These are phyloP conservation scores for Lepeophtheirus nordmannii DNA, from an alignment of 2,888 invertebrate genomes.

Conservation along the genomic window DNA sequence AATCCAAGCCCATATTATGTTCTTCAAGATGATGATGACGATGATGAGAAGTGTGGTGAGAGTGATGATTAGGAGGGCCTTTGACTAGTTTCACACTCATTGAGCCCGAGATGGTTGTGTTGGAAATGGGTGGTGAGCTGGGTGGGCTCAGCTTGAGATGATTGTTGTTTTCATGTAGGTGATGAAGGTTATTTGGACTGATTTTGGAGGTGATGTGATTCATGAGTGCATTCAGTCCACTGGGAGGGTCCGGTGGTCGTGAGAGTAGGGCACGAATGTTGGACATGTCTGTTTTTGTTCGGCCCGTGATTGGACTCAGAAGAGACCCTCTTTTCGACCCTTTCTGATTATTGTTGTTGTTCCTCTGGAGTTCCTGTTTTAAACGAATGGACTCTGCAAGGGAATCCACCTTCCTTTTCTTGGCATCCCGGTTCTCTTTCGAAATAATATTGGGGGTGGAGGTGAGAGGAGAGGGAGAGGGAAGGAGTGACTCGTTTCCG, in stretches of 20 bases:
- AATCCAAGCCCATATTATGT: conserved; percentile 14
- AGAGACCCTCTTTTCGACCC: neutral
- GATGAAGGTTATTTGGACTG: neutral
- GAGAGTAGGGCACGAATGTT: conserved; percentile 2
- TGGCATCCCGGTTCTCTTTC: conserved; percentile 17
- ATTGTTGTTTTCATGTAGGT: conserved; percentile 20
- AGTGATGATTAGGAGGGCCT: neutral
- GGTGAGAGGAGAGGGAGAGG: neutral
- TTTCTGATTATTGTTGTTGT: neutral
- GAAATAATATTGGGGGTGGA: neutral
- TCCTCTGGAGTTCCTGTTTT: conserved; percentile 15
- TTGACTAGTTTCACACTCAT: conserved; percentile 3
- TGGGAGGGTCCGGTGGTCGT: neutral
- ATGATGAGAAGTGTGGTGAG: no score
- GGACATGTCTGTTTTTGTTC: conserved; percentile 10
- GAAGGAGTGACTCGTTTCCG: neutral
- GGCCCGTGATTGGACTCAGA: neutral
- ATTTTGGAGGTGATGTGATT: neutral
- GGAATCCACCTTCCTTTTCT: conserved; percentile 22
- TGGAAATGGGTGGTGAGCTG: neutral
- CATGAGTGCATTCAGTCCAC: neutral
- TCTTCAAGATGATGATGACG: neutral
- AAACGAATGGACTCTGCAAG: conserved; percentile 19
- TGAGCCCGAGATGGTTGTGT: neutral
- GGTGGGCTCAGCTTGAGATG: neutral